Conservation (phyloP, 64 coral and sea anemone species). For the Hydrozoanthus tunicans region DNA sequence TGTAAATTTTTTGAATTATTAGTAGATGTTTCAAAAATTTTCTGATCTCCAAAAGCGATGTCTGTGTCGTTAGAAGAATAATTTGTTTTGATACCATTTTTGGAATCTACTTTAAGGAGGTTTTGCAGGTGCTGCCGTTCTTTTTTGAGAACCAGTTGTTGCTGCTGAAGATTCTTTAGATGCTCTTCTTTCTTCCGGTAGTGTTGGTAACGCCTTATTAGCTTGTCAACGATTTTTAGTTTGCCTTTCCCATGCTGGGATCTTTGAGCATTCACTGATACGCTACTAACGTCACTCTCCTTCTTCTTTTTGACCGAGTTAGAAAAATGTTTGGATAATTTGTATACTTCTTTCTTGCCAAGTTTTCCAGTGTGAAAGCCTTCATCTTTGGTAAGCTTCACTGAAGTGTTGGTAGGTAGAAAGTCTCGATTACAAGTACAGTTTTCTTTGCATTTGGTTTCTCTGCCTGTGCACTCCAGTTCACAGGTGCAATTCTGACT, state of each 20-base stretch:
- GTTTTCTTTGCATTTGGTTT: slow-evolving; percentile 16
- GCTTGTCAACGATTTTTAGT: slow-evolving; percentile 26
- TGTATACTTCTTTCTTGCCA: not conserved
- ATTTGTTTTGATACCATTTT: not conserved
- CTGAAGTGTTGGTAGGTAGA: not conserved
- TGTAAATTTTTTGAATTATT: not conserved
- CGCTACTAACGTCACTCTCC: not conserved
- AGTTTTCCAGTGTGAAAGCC: not conserved
- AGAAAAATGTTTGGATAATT: slow-evolving; percentile 37
- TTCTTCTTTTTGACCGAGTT: slow-evolving; percentile 15
- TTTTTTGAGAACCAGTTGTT: slow-evolving; percentile 1
- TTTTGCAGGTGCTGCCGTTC: slow-evolving; percentile 16
- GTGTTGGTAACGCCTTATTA: slow-evolving; percentile 31
- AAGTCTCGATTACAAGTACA: slow-evolving; percentile 13
- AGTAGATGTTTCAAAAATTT: not conserved
- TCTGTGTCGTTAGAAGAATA: not conserved
- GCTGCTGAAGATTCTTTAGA: not conserved
- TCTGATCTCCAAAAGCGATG: slow-evolving; percentile 39
- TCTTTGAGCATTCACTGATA: not conserved
- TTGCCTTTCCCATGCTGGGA: not conserved
- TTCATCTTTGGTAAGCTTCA: not conserved
- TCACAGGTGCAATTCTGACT: slow-evolving; percentile 39
- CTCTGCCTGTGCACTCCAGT: slow-evolving; percentile 32
- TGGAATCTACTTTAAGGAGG: not conserved
- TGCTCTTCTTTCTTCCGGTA: slow-evolving; percentile 38